Conservation (phyloP, 1,140 invertebrate species). For the Metaphire vulgaris region DNA sequence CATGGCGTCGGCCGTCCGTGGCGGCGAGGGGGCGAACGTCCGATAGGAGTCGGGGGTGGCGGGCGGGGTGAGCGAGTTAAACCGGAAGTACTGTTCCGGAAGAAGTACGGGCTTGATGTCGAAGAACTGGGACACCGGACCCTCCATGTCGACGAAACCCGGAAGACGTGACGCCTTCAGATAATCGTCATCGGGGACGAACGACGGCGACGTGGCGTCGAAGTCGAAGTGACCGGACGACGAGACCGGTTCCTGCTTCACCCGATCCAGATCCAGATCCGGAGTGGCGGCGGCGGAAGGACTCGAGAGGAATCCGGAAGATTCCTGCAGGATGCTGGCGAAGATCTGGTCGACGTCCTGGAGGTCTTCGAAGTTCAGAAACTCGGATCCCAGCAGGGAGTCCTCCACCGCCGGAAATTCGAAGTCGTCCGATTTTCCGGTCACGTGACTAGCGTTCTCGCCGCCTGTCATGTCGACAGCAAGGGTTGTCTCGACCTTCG, state of each 20-base stretch:
- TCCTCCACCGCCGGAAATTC: no score
- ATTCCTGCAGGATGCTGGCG: slow-evolving; percentile 39
- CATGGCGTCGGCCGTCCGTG: no score
- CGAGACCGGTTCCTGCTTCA: slow-evolving; percentile 39
- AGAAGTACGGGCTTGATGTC: neutral
- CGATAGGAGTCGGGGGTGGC: neutral
- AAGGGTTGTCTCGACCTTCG: no score
- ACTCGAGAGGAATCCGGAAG: no score
- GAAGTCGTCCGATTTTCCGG: neutral
- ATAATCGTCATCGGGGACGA: no score
- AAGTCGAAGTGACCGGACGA: neutral
- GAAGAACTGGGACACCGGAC: slow-evolving; percentile 34
- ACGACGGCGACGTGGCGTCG: neutral
- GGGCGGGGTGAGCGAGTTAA: neutral
- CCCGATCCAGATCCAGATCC: slow-evolving; percentile 33
- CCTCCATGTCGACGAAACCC: slow-evolving; percentile 45
- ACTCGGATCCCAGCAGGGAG: neutral
- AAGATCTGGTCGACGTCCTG: slow-evolving; percentile 49
- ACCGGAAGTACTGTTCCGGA: neutral
- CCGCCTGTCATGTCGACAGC: no score
- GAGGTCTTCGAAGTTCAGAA: slow-evolving; percentile 39
- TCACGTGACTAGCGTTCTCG: no score
- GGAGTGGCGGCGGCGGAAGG: no score
- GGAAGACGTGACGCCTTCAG: slow-evolving; percentile 33
- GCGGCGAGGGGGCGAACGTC: neutral